Evolutionary conservation across 1,140 invertebrate species (phyloP), one percentile per base, ranked within the genome.

Genomic region (Zaprionus taronus): DNA sequence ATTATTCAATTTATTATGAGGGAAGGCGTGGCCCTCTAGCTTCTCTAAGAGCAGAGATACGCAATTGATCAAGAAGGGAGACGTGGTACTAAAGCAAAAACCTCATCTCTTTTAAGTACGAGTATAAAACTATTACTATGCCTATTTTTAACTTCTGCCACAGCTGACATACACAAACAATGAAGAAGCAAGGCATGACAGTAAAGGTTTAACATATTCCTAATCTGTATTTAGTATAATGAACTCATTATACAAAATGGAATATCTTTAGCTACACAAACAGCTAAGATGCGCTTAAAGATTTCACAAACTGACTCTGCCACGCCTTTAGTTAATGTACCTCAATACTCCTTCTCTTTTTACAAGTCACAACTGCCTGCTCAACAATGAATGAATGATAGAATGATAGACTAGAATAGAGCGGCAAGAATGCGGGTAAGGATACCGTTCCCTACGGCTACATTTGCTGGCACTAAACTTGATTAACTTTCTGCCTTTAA

Each of bases 351-450:
- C 28, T 17, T 17, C 2, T n/a, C n/a, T 0, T 49, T 49, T 49
- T 49, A 9, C 17, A 49, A 41, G 38, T 0, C 38, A 41, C n/a
- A 20, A 49, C 20, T 1, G 15, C 38, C 38, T 41, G 2, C 38
- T 41, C 17, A 0, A 12, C 73, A 75, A 82, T 83, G 67, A 75
- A 63, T 83, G 71, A 81, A 72, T 81, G 67, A 79, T 47, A 72
- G 57, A 47, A 41, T 36, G 70, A 61, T 53, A 41, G 24, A 78
- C 38, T 77, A 65, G 69, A 70, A 20, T 12, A 51, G 47, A 22
- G n/a, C 5, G 15, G 15, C 38, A 20, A 12, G 17, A 49, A 49
- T 77, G 51, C 7, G 53, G 15, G 0, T 28, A 17, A 14, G 20
- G 20, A 51, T 22, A 20, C 47, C 47, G 2, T 14, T 14, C 47